These are phyloP conservation scores for Procambarus clarkii DNA, from an alignment of 1,140 invertebrate species.

Conservation along the genomic window DNA sequence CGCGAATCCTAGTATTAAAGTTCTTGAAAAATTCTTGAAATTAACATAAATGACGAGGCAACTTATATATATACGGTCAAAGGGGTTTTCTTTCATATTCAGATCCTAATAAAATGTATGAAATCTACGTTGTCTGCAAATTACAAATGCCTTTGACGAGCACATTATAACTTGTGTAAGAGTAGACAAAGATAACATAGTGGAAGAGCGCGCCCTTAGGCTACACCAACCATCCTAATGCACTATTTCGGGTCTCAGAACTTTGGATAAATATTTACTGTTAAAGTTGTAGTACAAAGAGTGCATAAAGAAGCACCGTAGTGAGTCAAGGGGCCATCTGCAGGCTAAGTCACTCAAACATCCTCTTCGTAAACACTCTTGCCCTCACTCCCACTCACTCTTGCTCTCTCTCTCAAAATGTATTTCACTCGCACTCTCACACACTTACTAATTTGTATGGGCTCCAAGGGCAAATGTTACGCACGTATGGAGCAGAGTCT, in stretches of 20 bases:
- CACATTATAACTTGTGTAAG: background rate
- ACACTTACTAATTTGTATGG: too few species aligned
- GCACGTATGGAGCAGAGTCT: too few species aligned
- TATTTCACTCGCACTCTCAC: background rate
- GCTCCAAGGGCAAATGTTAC: too few species aligned
- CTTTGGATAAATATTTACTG: background rate
- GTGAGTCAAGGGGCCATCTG: conserved; percentile 38
- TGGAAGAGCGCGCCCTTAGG: background rate
- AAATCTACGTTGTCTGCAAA: background rate
- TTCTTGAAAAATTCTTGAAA: too few species aligned
- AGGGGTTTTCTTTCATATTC: too few species aligned
- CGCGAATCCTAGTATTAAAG: too few species aligned
- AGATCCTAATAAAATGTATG: background rate
- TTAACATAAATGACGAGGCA: too few species aligned
- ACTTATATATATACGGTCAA: too few species aligned
- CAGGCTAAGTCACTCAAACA: conserved; percentile 23
- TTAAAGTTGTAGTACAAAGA: background rate
- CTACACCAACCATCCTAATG: background rate
- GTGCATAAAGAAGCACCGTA: background rate
- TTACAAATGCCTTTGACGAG: too few species aligned
- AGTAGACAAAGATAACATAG: background rate
- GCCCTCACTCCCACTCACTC: background rate
- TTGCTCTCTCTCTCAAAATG: background rate
- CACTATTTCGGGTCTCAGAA: background rate
- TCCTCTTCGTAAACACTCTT: background rate